Evolutionary conservation across 2,888 invertebrate genomes (phyloP).

Genomic region (Antitype chi): DNA sequence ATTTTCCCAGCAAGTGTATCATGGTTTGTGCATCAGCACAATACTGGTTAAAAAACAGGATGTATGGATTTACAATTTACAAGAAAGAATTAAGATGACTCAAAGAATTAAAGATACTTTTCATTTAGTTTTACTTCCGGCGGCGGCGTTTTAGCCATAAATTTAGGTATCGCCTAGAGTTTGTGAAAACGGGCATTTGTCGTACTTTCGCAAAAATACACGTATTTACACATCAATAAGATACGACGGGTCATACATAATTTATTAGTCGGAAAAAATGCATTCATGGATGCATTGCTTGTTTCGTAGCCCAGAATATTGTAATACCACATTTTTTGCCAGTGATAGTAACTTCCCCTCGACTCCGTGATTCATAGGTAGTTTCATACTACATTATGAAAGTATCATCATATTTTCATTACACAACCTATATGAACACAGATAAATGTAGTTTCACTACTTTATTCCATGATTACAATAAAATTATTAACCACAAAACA

Average conservation of each 20-base stretch:
- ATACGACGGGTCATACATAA: neutral
- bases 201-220: neutral
- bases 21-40: neutral
- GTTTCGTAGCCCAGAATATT: neutral
- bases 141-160: neutral
- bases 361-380: constrained; percentile 35
- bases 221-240: neutral
- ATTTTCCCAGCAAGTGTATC: constrained; percentile 2
- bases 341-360: constrained; percentile 8
- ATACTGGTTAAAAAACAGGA: constrained; percentile 13
- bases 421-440: constrained; percentile 32
- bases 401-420: constrained; percentile 33
- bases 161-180: neutral
- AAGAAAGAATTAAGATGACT: constrained; percentile 9
- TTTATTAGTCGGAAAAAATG: neutral
- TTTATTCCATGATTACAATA: neutral
- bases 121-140: neutral
- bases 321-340: neutral
- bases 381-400: constrained; percentile 14
- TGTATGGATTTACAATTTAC: neutral
- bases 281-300: neutral
- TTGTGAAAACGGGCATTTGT: neutral
- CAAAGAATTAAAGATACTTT: no score
- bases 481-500: constrained; percentile 1
- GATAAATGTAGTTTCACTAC: neutral